A percentile compares a stretch with the other conserved stretches of the same genome.
phyloP scores from a whole-genome alignment of 2,888 invertebrate species.

The Andrena marginata region DNA sequence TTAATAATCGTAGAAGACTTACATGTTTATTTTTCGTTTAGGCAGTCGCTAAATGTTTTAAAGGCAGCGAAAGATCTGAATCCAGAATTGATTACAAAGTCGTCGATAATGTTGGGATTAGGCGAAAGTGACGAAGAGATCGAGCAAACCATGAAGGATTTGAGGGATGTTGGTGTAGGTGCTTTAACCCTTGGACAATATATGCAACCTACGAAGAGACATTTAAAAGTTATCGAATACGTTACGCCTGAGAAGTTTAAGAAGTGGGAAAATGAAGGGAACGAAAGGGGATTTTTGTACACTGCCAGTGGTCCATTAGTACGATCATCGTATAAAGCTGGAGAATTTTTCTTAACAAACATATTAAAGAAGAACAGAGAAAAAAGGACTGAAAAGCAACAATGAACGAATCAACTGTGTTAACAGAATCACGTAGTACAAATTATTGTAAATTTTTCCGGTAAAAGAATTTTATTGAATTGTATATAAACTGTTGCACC shows the following conservation, averaged over 20 bases:
- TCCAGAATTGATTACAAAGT: slow-evolving; percentile 96
- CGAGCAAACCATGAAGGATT: slow-evolving; percentile 94
- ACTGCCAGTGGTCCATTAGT: slow-evolving; percentile 99
- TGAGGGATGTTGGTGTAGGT: slow-evolving; percentile 94
- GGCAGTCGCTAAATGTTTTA: slow-evolving; percentile 94
- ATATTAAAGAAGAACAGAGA: slow-evolving; percentile 87
- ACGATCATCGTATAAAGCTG: slow-evolving; percentile 98
- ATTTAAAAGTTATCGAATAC: slow-evolving; percentile 97
- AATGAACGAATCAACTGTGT: slow-evolving; percentile 24
- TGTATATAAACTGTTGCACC: slow-evolving; percentile 13
- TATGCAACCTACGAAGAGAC: slow-evolving; percentile 99
- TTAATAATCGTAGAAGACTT: slow-evolving; percentile 19
- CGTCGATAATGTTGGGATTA: slow-evolving; percentile 98
- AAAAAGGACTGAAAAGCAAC: slow-evolving; percentile 33
- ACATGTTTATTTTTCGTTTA: slow-evolving; percentile 70
- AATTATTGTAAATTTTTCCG: slow-evolving; percentile 27
- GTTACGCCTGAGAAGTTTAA: slow-evolving; percentile 97
- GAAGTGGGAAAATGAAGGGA: slow-evolving; percentile 93
- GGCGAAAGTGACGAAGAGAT: slow-evolving; percentile 96
- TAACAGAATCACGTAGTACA: slow-evolving; percentile 22
- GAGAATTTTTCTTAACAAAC: slow-evolving; percentile 95
- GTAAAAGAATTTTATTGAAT: slow-evolving; percentile 12
- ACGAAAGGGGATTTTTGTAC: slow-evolving; percentile 96
- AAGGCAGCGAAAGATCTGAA: slow-evolving; percentile 92
- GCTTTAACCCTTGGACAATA: slow-evolving; percentile 99